phyloP scores from a whole-genome alignment of 2,797 vertebrate species.

The Poeciliopsis infans region DNA sequence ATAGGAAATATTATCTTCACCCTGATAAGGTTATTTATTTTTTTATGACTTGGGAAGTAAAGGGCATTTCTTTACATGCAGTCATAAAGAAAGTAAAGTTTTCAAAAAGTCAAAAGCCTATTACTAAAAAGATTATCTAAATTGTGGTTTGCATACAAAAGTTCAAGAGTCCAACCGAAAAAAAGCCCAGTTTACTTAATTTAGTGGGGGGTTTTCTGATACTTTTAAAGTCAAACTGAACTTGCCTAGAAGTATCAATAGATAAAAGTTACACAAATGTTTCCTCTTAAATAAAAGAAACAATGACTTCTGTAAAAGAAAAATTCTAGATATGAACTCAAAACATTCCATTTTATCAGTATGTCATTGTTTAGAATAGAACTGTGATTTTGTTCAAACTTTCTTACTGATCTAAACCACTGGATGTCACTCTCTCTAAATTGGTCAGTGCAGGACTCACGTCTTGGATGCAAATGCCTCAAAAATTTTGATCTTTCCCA shows the following conservation, averaged over 20 bases:
- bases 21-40: background rate
- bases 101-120: background rate
- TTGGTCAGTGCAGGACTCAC: background rate
- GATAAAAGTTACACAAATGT: background rate
- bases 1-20: background rate
- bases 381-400: background rate
- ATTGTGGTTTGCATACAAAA: background rate
- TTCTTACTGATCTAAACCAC: background rate
- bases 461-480: background rate
- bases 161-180: background rate
- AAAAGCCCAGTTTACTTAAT: background rate
- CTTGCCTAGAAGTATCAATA: background rate
- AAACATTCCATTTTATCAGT: background rate
- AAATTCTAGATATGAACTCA: background rate
- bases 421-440: background rate
- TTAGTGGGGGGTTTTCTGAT: background rate
- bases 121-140: background rate
- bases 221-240: background rate
- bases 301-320: background rate
- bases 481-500: background rate
- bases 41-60: background rate
- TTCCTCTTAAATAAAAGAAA: background rate
- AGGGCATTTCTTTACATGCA: background rate
- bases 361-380: background rate
- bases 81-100: background rate